Conservation (phyloP, 1,140 invertebrate genomes). For the Drosophila athabasca region DNA sequence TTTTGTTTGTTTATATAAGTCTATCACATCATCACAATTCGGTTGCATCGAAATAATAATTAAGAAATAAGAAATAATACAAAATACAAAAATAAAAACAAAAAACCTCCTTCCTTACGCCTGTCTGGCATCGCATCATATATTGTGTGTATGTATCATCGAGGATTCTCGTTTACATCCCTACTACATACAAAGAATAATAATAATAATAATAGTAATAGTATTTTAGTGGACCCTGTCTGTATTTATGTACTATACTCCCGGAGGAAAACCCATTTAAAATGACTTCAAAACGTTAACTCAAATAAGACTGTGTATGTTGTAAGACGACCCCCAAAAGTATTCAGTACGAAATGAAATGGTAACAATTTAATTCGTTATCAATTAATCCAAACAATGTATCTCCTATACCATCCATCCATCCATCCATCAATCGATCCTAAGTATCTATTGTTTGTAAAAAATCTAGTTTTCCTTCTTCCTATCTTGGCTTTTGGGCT, state of each 20-base stretch:
- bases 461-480: constrained; percentile 26
- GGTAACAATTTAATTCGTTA: too few relatives aligned
- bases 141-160: constrained; percentile 4
- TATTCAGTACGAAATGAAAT: constrained; percentile 26
- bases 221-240: too few relatives aligned
- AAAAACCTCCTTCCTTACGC: constrained; percentile 33
- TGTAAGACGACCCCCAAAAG: constrained; percentile 4
- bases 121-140: constrained; percentile 18
- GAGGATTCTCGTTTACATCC: background rate
- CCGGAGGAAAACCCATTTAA: constrained; percentile 1
- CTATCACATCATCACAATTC: constrained; percentile 81
- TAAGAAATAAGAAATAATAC: constrained; percentile 24
- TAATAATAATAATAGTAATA: constrained; percentile 2
- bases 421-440: background rate
- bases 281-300: constrained; percentile 8
- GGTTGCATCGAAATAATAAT: constrained; percentile 71
- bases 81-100: constrained; percentile 35
- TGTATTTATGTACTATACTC: constrained; percentile 2
- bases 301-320: background rate
- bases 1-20: constrained; percentile 74
- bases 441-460: constrained; percentile 38
- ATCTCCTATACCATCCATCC: background rate
- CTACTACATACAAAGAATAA: constrained; percentile 24
- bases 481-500: constrained; percentile 10
- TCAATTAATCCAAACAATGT: constrained; percentile 4